A percentile compares a stretch with the other conserved stretches of the same genome.
These are phyloP conservation scores for Neostethus bicornis DNA, from an alignment of 2,797 vertebrate species.

Conservation along the genomic window DNA sequence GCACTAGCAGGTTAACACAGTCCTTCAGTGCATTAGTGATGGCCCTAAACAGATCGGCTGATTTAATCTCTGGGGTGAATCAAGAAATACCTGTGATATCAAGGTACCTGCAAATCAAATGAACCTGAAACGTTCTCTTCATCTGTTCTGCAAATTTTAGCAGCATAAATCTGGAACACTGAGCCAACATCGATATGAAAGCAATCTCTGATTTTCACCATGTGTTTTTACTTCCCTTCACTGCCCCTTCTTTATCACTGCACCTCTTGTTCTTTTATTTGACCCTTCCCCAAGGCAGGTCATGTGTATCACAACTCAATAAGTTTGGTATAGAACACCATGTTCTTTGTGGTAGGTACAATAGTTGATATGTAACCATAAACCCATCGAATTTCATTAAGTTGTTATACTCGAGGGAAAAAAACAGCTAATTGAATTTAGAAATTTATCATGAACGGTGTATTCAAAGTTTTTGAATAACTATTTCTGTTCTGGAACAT, in stretches of 20 bases:
- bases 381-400: constrained; percentile 6
- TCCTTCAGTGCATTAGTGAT: constrained; percentile 54
- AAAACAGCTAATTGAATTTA: not conserved
- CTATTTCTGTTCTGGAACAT: not conserved
- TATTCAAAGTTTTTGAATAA: no score
- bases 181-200: constrained; percentile 42
- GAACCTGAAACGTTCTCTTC: constrained; percentile 59
- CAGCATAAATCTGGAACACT: constrained; percentile 66
- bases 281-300: constrained; percentile 50
- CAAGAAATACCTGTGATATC: constrained; percentile 46
- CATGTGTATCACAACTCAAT: constrained; percentile 40
- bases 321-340: constrained; percentile 26
- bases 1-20: constrained; percentile 19
- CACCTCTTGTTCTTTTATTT: constrained; percentile 27
- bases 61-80: constrained; percentile 66
- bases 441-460: no score
- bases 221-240: constrained; percentile 32
- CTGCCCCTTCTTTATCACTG: constrained; percentile 3
- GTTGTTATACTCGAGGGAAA: not conserved
- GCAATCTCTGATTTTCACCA: constrained; percentile 42
- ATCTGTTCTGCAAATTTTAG: constrained; percentile 45
- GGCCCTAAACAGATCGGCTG: constrained; percentile 49
- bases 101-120: constrained; percentile 21
- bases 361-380: constrained; percentile 23
- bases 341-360: not conserved